Evolutionary conservation across 2,888 invertebrate genomes (phyloP), one percentile per base, ranked within the genome.

Genomic region (Macropis europaea): DNA sequence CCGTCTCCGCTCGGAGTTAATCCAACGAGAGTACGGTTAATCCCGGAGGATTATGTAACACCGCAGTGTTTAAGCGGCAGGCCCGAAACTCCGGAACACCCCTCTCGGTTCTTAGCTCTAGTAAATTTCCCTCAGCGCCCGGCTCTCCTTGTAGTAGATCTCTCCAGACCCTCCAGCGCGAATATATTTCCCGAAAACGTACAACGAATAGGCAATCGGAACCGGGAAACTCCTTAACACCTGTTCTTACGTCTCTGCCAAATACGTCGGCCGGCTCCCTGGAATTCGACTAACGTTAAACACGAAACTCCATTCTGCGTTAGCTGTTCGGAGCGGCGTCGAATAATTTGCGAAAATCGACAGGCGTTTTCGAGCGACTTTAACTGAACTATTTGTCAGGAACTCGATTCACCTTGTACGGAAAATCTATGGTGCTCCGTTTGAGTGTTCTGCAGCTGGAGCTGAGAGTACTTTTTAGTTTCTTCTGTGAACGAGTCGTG

Each of bases 41-140:
- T 83, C 84, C 82, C 32, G 5, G 32, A 7, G 82, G 84, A 83
- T 83, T 83, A 83, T 81, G 81, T 77, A 82, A 82, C 84, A 75
- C 82, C 82, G 77, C 82, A 82, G 81, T 80, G 78, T 83, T 83
- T 83, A 80, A 83, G 77, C 82, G 77, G 62, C 77, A 70, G 69
- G 73, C 75, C 76, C 67, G 75, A 76, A 80, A 76, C 78, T 77
- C 66, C 56, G 75, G 60, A 74, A 74, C 68, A 76, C 59, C 50
- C 63, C n/a, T 47, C 56, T 54, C 61, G 54, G 64, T 66, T 62
- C 79, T 63, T 73, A 73, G 75, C 73, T 82, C 75, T 68, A 71
- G 68, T 75, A 77, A 82, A 82, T 82, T 82, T 77, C 71, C 64
- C 64, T 66, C 54, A 53, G 28, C 72, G 53, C 47, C 64, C 48